These are phyloP conservation scores for Zapornia atra DNA, from an alignment of 2,113 vertebrate species.

Conservation along the genomic window DNA sequence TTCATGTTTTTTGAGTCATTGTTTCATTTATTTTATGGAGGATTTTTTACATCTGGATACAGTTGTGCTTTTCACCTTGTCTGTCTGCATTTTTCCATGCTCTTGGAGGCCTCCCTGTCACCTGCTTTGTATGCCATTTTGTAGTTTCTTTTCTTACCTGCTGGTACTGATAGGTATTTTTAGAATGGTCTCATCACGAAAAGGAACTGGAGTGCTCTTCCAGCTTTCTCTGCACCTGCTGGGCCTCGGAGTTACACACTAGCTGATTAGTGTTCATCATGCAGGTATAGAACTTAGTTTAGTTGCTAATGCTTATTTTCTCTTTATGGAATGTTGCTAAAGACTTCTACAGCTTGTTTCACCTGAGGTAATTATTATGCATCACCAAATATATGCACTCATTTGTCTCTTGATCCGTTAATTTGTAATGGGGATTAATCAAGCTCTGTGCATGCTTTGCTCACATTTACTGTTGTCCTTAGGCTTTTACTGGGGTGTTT, in stretches of 20 bases:
- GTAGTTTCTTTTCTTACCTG: background rate
- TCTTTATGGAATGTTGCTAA: slow-evolving; percentile 7
- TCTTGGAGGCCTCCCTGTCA: background rate
- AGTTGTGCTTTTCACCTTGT: background rate
- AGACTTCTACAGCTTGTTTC: slow-evolving; percentile 30
- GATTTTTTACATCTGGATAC: background rate
- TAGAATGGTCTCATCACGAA: background rate
- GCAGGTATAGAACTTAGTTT: slow-evolving; percentile 4
- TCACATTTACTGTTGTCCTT: slow-evolving; percentile 31
- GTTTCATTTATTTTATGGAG: background rate
- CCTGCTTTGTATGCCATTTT: background rate
- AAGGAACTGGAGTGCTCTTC: background rate
- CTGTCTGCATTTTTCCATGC: background rate
- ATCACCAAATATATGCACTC: slow-evolving; percentile 36
- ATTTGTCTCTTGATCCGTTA: slow-evolving; percentile 53
- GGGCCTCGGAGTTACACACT: background rate
- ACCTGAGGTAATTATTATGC: slow-evolving; percentile 37
- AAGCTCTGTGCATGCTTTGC: background rate
- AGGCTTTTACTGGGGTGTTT: background rate
- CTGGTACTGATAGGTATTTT: background rate
- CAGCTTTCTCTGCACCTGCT: slow-evolving; percentile 11
- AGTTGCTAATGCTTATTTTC: slow-evolving; percentile 11
- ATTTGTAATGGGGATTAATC: slow-evolving; percentile 61
- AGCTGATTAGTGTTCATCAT: slow-evolving; percentile 30
- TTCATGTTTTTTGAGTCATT: background rate